Percentiles rank a stretch among this genome's conserved stretches.
Conservation (phyloP, 2,797 vertebrate genomes). For the Anisognathus igniventris region DNA sequence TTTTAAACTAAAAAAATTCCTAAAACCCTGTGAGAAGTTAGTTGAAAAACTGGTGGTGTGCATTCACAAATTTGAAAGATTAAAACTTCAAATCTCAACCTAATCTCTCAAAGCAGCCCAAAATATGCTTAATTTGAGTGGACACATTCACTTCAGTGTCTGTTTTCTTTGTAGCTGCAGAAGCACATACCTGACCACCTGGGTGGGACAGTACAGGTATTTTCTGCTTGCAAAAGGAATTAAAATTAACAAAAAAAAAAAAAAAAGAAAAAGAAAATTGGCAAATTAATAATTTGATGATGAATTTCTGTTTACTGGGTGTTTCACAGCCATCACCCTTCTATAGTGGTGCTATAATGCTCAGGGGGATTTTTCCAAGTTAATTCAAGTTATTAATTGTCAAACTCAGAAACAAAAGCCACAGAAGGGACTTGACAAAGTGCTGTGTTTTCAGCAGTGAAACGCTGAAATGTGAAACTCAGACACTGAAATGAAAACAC, state of each 20-base stretch:
- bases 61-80: background rate
- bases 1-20: background rate
- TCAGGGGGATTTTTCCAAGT: background rate
- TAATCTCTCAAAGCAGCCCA: background rate
- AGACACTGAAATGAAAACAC: background rate
- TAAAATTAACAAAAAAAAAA: background rate
- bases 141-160: background rate
- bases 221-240: background rate
- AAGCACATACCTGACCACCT: background rate
- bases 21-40: background rate
- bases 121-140: background rate
- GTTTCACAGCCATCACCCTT: background rate
- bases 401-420: background rate
- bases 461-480: background rate
- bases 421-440: background rate
- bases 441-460: background rate
- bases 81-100: background rate
- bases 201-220: background rate
- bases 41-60: background rate
- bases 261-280: background rate
- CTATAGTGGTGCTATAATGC: slow-evolving; percentile 15
- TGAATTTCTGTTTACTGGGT: slow-evolving; percentile 14
- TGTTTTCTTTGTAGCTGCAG: background rate
- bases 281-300: background rate
- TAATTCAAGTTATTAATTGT: background rate